Evolutionary conservation across 2,888 invertebrate species (phyloP).

Genomic region (Pterobdella sp.): DNA sequence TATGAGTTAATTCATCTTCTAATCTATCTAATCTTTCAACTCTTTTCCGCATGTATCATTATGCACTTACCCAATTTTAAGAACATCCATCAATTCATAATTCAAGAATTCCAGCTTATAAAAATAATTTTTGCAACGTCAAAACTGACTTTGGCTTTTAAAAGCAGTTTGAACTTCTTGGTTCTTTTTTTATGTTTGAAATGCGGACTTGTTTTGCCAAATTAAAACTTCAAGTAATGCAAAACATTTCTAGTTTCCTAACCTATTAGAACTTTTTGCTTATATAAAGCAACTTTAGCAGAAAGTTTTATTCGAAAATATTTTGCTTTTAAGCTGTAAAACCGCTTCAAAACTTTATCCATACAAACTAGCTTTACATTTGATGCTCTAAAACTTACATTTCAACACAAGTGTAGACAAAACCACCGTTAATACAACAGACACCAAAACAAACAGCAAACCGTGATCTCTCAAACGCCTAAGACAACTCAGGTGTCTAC

Average conservation of each 20-base stretch:
- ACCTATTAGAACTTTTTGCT: too few species aligned
- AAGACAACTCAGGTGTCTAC: neutral
- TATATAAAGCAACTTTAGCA: too few species aligned
- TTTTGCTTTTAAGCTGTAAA: too few species aligned
- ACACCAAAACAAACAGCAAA: constrained; percentile 3
- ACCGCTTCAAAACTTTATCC: too few species aligned
- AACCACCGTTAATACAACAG: too few species aligned
- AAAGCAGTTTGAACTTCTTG: neutral
- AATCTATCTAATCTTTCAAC: neutral
- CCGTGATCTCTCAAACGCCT: constrained; percentile 4
- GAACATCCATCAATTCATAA: neutral
- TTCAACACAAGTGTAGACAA: too few species aligned
- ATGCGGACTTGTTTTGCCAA: constrained; percentile 3
- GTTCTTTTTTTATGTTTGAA: neutral
- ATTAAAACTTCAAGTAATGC: neutral
- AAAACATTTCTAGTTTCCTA: neutral
- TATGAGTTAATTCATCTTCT: neutral
- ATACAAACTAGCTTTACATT: too few species aligned
- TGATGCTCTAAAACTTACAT: too few species aligned
- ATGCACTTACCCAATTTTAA: neutral
- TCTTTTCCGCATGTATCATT: neutral
- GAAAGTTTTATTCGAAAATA: too few species aligned
- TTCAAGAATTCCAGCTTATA: neutral
- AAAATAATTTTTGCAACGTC: neutral
- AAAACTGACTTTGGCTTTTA: neutral